Percentiles rank a stretch among this genome's conserved stretches.
Evolutionary conservation across 2,797 vertebrate genomes (phyloP).

Genomic region (Sus cebifrons): DNA sequence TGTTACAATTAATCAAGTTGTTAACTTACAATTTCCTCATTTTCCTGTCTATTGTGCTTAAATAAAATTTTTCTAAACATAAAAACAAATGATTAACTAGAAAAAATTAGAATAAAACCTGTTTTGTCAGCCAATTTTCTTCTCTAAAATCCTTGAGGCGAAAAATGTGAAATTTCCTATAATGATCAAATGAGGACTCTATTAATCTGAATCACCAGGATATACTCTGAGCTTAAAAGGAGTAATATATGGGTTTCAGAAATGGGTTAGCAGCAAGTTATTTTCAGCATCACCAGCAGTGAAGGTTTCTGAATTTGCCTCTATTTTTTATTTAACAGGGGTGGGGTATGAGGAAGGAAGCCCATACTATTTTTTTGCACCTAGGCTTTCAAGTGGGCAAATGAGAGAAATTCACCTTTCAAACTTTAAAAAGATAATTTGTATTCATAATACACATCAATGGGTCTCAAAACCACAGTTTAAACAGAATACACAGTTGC

Average conservation of each 20-base stretch:
- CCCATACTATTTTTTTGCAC: neutral
- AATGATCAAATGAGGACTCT: conserved; percentile 56
- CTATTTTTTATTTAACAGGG: conserved; percentile 33
- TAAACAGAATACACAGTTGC: conserved; percentile 61
- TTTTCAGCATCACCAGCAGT: conserved; percentile 31
- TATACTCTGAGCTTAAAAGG: conserved; percentile 69
- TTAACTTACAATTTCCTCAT: conserved; percentile 45
- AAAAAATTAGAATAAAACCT: conserved; percentile 54
- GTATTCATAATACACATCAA: conserved; percentile 48
- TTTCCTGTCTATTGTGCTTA: conserved; percentile 27
- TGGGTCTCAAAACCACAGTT: conserved; percentile 61
- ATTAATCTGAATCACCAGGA: conserved; percentile 69
- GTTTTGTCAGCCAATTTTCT: conserved; percentile 54
- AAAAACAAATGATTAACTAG: conserved; percentile 50
- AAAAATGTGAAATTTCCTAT: conserved; percentile 50
- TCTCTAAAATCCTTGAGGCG: conserved; percentile 54
- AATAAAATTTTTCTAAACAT: conserved; percentile 37
- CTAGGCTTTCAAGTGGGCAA: conserved; percentile 42
- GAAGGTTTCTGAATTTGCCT: conserved; percentile 25
- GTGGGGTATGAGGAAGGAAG: neutral
- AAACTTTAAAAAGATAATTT: conserved; percentile 59
- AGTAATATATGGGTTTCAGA: conserved; percentile 59
- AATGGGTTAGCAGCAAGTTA: conserved; percentile 57
- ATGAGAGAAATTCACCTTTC: conserved; percentile 68
- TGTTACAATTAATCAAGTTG: conserved; percentile 60